phyloP scores from a whole-genome alignment of 2,888 invertebrate species.

The Ectemnius cavifrons region DNA sequence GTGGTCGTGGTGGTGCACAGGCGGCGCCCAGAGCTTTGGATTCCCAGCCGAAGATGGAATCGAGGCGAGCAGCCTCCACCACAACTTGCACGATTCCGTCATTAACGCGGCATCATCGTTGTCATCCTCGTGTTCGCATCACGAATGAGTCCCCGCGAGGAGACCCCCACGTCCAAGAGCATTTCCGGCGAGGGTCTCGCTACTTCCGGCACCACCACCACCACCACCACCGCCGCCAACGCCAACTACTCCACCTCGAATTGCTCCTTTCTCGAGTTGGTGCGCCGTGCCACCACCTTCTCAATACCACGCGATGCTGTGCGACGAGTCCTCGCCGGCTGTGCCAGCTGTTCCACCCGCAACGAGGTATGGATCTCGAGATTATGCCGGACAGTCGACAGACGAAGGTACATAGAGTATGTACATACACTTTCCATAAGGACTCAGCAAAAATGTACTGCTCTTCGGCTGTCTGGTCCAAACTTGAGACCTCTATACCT shows the following conservation, averaged over 20 bases:
- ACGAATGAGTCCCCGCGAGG: slow-evolving; percentile 11
- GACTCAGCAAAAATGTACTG: too few species aligned
- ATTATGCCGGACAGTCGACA: background rate
- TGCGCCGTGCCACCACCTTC: slow-evolving; percentile 11
- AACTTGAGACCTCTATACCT: too few species aligned
- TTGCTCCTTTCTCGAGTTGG: background rate
- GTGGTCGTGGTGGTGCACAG: slow-evolving; percentile 16
- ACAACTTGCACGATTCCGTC: background rate
- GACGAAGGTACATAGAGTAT: too few species aligned
- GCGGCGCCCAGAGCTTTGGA: slow-evolving; percentile 8
- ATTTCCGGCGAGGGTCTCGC: background rate
- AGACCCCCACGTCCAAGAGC: background rate
- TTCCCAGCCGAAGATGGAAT: slow-evolving; percentile 36
- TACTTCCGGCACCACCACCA: slow-evolving; percentile 5
- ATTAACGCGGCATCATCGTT: background rate
- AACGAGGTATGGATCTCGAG: slow-evolving; percentile 60
- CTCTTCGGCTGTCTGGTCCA: too few species aligned
- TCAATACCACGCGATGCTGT: slow-evolving; percentile 43
- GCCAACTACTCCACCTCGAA: too few species aligned
- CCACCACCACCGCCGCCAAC: too few species aligned
- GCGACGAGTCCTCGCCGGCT: slow-evolving; percentile 65
- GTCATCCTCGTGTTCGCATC: background rate
- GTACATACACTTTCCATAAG: too few species aligned
- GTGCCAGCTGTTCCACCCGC: slow-evolving; percentile 66
- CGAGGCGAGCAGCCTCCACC: slow-evolving; percentile 26